phyloP scores from a whole-genome alignment of 1,140 invertebrate genomes.

The Drosophila equinoxialis region DNA sequence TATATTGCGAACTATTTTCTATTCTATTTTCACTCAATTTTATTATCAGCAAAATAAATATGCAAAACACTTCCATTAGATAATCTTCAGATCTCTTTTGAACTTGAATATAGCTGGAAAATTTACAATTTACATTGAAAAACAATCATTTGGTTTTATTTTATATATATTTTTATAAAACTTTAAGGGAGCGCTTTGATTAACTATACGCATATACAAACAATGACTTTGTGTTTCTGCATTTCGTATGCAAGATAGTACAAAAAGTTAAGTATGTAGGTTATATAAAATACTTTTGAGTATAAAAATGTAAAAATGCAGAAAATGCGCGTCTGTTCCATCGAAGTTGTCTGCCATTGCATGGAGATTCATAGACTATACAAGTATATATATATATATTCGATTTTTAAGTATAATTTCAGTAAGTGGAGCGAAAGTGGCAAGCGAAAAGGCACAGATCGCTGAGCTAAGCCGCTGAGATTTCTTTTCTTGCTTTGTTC shows the following conservation, averaged over 20 bases:
- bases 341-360: slow-evolving; percentile 34
- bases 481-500: slow-evolving; percentile 31
- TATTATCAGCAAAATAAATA: no score
- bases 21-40: no score
- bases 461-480: slow-evolving; percentile 72
- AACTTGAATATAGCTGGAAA: no score
- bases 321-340: slow-evolving; percentile 31
- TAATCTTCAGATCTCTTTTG: no score
- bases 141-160: slow-evolving; percentile 73
- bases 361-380: slow-evolving; percentile 44
- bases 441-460: slow-evolving; percentile 60
- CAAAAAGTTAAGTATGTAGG: slow-evolving; percentile 7
- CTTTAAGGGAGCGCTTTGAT: neutral
- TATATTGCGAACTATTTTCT: no score
- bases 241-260: slow-evolving; percentile 18
- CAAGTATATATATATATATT: slow-evolving; percentile 24
- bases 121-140: neutral
- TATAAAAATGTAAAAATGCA: slow-evolving; percentile 39
- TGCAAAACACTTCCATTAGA: no score
- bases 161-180: slow-evolving; percentile 30
- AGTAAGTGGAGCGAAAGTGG: slow-evolving; percentile 46
- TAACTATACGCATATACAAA: neutral
- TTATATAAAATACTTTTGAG: slow-evolving; percentile 46
- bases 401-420: slow-evolving; percentile 8
- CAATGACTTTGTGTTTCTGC: slow-evolving; percentile 36